Evolutionary conservation across 2,888 invertebrate species (phyloP), one percentile per base, ranked within the genome.

Genomic region (Timema cristinae): DNA sequence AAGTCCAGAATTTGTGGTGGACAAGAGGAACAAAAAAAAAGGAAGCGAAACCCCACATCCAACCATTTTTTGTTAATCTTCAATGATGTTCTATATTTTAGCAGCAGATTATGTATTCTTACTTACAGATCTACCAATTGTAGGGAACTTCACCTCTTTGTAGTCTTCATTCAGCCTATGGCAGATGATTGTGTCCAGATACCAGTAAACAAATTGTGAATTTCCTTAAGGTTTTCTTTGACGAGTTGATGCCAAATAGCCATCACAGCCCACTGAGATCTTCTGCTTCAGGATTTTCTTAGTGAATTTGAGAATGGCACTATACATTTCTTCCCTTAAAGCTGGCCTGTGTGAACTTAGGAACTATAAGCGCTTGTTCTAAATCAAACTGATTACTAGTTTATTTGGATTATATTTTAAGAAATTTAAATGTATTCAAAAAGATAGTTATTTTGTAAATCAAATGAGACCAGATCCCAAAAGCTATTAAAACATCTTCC

Each of bases 361-460:
- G 61, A 7, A 61, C 61, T 61, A 10, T 16, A 61, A 61, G 15
- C 16, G 61, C 61, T 61, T 61, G 56, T 6, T 56, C 32, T 9
- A 9, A 61, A 61, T 61, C 61, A 61, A 61, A 47, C 61, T 61
- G 6, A 61, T 61, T 61, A 61, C 61, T 11, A 61, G 61, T 61
- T 61, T 61, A 16, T 61, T 61, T 47, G 61, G 5, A 61, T 61
- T 61, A 61, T 61, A 9, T 47, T 47, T 47, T 11, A 47, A 47
- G 16, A 47, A 61, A 7, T 9, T 7, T 61, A 47, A 47, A 8
- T 61, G 16, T 47, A 61, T 61, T 6, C 16, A n/a, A n/a, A n/a
- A n/a, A n/a, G n/a, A n/a, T n/a, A n/a, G n/a, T n/a, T n/a, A n/a
- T n/a, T n/a, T n/a, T n/a, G n/a, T n/a, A n/a, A n/a, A n/a, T n/a